Evolutionary conservation across 2,113 vertebrate species (phyloP), one percentile per base, ranked within the genome.

Genomic region (Bagarius yarrelli): DNA sequence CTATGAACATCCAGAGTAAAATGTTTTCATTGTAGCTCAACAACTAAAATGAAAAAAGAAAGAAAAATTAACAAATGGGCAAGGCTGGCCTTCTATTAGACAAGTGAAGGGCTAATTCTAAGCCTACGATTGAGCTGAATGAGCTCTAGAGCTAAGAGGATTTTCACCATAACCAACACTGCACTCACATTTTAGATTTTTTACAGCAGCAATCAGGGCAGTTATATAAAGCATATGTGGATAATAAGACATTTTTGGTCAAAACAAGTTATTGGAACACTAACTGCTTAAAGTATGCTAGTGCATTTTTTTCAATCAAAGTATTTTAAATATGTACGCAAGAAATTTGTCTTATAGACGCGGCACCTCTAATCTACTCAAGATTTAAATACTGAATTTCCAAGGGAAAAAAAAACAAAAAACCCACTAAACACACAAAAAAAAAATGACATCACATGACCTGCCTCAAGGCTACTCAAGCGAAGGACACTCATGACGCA

Each of bases 121-220:
- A 87, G 86, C 86, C 83, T 23, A 80, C 72, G 47, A 78, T 81
- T 77, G 71, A 83, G 81, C 78, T 79, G 86, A 86, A 81, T 57
- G 78, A 83, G 80, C 80, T 85, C 67, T 36, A 47, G 70, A 79
- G 89, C 87, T 91, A 92, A 92, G 89, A 93, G 90, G 91, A 91
- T 92, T 92, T 87, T 78, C 82, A 81, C 50, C 70, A 79, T 90
- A 88, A 91, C 89, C 86, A 85, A 64, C 78, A 84, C 27, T 55
- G 70, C 25, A 53, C 8, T 53, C 47, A 52, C 47, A 53, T 53
- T 67, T 64, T 34, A 25, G 27, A 57, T 25, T 23, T 63, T 6
- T 5, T 15, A 59, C 12, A 59, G 55, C 61, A 76, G 73, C 73
- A 76, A 55, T 30, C 36, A 25, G 74, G 72, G 61, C 57, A 25